phyloP scores from a whole-genome alignment of 2,797 vertebrate species.

The Danio tinwini region DNA sequence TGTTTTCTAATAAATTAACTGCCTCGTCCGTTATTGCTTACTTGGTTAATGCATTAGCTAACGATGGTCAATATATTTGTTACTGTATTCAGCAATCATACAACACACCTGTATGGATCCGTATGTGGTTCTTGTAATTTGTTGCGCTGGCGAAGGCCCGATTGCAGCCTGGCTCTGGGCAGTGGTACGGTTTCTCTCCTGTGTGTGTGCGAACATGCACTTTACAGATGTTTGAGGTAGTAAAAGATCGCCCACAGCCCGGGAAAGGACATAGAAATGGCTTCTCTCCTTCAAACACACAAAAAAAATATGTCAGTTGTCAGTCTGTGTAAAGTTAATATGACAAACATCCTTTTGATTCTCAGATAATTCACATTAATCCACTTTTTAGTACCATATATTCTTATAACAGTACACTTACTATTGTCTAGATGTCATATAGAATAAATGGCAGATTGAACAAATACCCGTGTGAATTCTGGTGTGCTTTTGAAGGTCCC shows the following conservation, averaged over 20 bases:
- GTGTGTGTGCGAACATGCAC: constrained; percentile 98
- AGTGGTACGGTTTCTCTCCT: constrained; percentile 96
- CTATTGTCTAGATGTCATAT: too few species aligned
- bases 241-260: constrained; percentile 95
- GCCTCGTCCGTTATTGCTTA: too few species aligned
- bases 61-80: too few species aligned
- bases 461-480: constrained; percentile 92
- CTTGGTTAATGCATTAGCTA: too few species aligned
- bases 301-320: background rate
- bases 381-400: background rate
- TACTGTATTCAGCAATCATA: too few species aligned
- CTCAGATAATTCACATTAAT: background rate
- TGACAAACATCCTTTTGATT: background rate
- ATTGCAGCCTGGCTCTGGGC: constrained; percentile 95
- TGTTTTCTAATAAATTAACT: too few species aligned
- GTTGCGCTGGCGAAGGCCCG: constrained; percentile 97
- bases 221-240: constrained; percentile 98
- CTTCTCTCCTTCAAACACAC: constrained; percentile 85
- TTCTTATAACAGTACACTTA: background rate
- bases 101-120: constrained; percentile 93
- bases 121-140: constrained; percentile 99
- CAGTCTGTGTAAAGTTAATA: background rate
- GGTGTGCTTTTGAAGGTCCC: constrained; percentile 96
- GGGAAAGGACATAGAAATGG: constrained; percentile 96
- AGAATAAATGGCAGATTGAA: background rate